Base-by-base conservation (phyloP, 2,888 invertebrate species). In the Melanostoma scalare region DNA sequence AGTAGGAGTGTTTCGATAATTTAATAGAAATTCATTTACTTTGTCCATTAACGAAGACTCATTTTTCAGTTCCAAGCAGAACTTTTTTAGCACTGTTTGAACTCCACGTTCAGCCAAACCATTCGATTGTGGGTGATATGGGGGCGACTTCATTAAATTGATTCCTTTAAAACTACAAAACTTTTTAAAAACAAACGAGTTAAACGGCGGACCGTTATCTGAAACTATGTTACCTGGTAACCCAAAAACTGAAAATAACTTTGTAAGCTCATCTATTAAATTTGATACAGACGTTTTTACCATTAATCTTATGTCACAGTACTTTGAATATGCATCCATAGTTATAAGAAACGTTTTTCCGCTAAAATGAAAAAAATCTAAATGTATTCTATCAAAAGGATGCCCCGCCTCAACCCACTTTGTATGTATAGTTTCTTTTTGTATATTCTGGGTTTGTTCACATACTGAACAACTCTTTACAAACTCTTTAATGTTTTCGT, bases 261-360 rank as follows among this genome's bases (percentile, higher is more conserved):
- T 53, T 53, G 52, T 33, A n/a, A 53, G 52, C n/a, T 6, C 52
- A 35, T 53, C 52, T 53, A 53, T 53, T 53, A 53, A 53, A 35
- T 53, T 53, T 6, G 33, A 4, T 33, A 53, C 52, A 4, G 52
- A 33, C 6, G 53, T 50, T 31, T 48, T 33, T 20, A 30, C 2
- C 69, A 69, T 69, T 9, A 58, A 10, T 3, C 58, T 40, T 5
- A 69, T 58, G 0, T 72, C 60, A 42, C 52, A 58, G 3, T 61
- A 72, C 20, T 72, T 72, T 35, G 42, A 52, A 42, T 52, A 60
- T 0, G 61, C 38, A 61, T 60, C 72, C 9, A 72, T 50, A 3
- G 52, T 2, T 31, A 71, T 52, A 5, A 61, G 40, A 52, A 61
- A 72, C 9, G 40, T 33, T 60, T 71, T 60, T 6, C 71, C 60